phyloP scores from a whole-genome alignment of 2,797 vertebrate genomes.

The Parambassis ranga region DNA sequence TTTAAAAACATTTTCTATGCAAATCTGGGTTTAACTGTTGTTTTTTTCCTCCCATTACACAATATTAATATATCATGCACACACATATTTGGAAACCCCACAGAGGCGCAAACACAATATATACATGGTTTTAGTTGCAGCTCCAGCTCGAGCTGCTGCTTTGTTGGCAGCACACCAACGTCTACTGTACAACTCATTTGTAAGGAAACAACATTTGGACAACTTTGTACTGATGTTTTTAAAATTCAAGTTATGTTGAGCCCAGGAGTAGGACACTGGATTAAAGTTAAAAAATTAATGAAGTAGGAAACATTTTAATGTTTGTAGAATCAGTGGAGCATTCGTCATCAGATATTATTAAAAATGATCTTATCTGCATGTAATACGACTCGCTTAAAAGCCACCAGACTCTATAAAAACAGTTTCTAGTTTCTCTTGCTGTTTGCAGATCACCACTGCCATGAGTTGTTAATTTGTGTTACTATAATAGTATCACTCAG shows the following conservation, averaged over 20 bases:
- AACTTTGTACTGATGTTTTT: too few relatives aligned
- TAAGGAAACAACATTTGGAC: too few relatives aligned
- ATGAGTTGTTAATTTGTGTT: too few relatives aligned
- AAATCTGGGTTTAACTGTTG: neutral
- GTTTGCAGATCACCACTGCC: too few relatives aligned
- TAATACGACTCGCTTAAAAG: too few relatives aligned
- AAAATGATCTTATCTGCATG: neutral
- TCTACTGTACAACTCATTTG: neutral
- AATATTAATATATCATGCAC: neutral
- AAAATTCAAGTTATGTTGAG: slow-evolving; percentile 8
- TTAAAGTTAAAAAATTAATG: slow-evolving; percentile 15
- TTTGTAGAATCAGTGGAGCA: neutral
- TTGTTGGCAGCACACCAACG: neutral
- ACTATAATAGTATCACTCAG: too few relatives aligned
- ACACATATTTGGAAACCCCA: neutral
- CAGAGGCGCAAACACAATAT: neutral
- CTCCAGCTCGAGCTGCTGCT: neutral
- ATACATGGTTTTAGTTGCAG: neutral
- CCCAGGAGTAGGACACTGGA: slow-evolving; percentile 5
- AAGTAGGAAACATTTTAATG: neutral
- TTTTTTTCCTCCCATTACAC: neutral
- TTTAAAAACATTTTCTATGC: neutral
- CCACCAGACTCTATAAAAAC: too few relatives aligned
- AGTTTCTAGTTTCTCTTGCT: too few relatives aligned
- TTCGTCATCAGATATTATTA: neutral